A percentile compares a stretch with the other conserved stretches of the same genome.
Evolutionary conservation across 2,888 invertebrate species (phyloP).

Genomic region (Tinea semifulvella): DNA sequence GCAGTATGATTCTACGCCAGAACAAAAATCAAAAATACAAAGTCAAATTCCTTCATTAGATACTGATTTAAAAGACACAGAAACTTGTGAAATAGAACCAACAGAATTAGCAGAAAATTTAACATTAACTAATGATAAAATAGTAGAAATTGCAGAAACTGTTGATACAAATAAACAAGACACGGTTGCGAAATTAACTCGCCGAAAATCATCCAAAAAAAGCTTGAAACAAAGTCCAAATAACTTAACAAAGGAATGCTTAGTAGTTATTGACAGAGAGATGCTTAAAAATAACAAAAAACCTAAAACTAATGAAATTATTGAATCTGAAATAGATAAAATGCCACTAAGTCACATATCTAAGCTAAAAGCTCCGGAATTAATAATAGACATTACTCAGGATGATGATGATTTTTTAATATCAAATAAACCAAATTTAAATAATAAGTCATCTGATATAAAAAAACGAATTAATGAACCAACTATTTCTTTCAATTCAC

Average conservation of each 20-base stretch:
- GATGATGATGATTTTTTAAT: conserved; percentile 37
- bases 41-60: conserved; percentile 20
- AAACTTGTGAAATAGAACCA: background rate
- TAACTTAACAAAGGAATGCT: conserved; percentile 50
- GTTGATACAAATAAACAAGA: background rate
- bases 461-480: conserved; percentile 18
- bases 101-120: conserved; percentile 16
- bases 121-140: background rate
- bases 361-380: conserved; percentile 20
- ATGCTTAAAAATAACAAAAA: conserved; percentile 31
- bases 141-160: conserved; percentile 1
- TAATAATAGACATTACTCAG: conserved; percentile 16
- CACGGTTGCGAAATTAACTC: background rate
- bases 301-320: conserved; percentile 19
- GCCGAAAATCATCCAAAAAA: background rate
- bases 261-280: conserved; percentile 52
- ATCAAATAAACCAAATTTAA: background rate
- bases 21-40: conserved; percentile 20
- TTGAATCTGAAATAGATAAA: conserved; percentile 50
- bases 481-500: conserved; percentile 16
- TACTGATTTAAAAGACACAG: background rate
- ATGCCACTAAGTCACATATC: conserved; percentile 36
- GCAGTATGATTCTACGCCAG: conserved; percentile 5
- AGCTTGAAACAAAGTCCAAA: conserved; percentile 31
- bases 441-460: conserved; percentile 14